These are phyloP conservation scores for Pelosia muscerda DNA, from an alignment of 2,888 invertebrate genomes.

Conservation along the genomic window DNA sequence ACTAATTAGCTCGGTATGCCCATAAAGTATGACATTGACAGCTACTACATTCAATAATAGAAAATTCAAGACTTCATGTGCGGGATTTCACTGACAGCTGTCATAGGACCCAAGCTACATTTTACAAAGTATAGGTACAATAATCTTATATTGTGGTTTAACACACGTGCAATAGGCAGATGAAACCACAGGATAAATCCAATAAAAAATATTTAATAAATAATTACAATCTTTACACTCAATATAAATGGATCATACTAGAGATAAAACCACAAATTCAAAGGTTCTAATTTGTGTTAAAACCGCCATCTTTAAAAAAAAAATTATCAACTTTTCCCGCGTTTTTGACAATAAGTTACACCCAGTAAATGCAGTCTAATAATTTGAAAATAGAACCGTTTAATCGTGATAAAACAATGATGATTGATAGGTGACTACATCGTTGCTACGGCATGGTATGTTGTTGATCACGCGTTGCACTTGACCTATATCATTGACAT, in stretches of 20 bases:
- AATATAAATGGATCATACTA: not conserved
- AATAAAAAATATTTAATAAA: no score
- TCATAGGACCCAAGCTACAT: no score
- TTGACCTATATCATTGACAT: constrained; percentile 48
- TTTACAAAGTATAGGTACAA: no score
- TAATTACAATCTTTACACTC: no score
- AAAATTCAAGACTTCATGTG: no score
- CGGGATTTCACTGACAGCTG: no score
- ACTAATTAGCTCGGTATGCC: no score
- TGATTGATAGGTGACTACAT: constrained; percentile 22
- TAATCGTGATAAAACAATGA: not conserved
- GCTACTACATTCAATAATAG: no score
- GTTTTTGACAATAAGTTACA: not conserved
- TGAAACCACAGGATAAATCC: no score
- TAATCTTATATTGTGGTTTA: no score
- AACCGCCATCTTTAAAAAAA: not conserved
- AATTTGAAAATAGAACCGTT: constrained; percentile 20
- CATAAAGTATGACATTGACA: no score
- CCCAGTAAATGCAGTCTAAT: not conserved
- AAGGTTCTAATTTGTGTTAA: not conserved
- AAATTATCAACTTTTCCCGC: not conserved
- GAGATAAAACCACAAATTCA: not conserved
- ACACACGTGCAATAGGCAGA: no score
- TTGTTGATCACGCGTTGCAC: constrained; percentile 33
- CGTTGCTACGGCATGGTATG: constrained; percentile 33